Evolutionary conservation across 2,888 invertebrate species (phyloP).

Genomic region (Caenorhabditis sp.): DNA sequence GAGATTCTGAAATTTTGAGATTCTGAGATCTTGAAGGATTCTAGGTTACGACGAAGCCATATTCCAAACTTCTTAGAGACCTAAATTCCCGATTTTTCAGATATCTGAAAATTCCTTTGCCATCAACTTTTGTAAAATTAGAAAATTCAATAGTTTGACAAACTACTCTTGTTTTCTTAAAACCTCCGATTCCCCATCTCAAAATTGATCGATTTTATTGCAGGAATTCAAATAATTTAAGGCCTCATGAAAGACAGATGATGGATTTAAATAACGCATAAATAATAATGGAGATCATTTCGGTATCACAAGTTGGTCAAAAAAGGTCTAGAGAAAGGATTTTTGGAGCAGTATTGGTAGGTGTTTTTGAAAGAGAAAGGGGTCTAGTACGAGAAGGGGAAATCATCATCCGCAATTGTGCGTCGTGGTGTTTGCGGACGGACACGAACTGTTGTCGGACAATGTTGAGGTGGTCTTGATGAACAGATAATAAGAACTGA

Average conservation of each 20-base stretch:
- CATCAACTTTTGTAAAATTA: neutral
- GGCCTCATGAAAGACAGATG: neutral
- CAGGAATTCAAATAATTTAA: too few relatives aligned
- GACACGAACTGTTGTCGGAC: too few relatives aligned
- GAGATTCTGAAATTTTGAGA: too few relatives aligned
- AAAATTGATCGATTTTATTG: too few relatives aligned
- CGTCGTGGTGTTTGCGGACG: constrained; percentile 44
- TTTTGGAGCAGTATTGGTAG: neutral
- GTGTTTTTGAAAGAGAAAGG: neutral
- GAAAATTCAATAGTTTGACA: neutral
- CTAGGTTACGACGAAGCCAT: too few relatives aligned
- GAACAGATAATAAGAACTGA: constrained; percentile 3
- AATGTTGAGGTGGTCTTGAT: constrained; percentile 38
- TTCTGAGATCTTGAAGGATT: too few relatives aligned
- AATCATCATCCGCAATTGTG: constrained; percentile 52
- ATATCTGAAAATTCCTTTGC: too few relatives aligned
- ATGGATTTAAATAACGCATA: neutral
- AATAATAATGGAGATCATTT: constrained; percentile 57
- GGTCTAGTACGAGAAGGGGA: neutral
- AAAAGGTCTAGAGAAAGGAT: constrained; percentile 30
- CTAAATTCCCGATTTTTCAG: too few relatives aligned
- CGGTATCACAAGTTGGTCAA: constrained; percentile 51
- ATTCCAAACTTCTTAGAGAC: too few relatives aligned
- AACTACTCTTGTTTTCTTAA: neutral
- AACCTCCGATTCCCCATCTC: too few relatives aligned